Base-by-base conservation (phyloP, 92 coral and sea anemone species). In the Umimayanthus kanabou region DNA sequence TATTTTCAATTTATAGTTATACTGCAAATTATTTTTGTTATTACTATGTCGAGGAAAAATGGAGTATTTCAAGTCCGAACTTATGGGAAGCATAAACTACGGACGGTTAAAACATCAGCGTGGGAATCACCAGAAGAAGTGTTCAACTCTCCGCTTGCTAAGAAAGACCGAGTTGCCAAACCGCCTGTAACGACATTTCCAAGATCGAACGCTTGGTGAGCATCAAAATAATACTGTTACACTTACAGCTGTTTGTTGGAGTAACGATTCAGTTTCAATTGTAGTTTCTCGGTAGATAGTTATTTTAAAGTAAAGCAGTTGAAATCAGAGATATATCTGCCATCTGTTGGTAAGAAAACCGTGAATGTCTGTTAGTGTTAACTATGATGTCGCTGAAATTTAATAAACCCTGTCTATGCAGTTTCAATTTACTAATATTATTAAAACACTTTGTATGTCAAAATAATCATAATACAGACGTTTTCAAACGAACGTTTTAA, bases 11-110 rank as follows among this genome's bases (percentile, higher is more conserved):
- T 33, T 33, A 33, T 33, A 40, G 13, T 15, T n/a, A 4, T 67
- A 40, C 65, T 6, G n/a, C 23, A 13, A 9, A 29, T 73, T 73
- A 5, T 82, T 65, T 82, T 67, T 25, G n/a, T 66, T 67, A 39
- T 66, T 47, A 29, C 23, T 25, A 95, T 95, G 98, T 90, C 94
- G 28, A 92, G 86, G 81, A 93, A 90, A 70, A 58, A 79, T 40
- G 86, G 85, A 29, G 82, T 91, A 14, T 81, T 55, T 58, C 85
- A 83, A 83, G 64, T 95, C 11, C 94, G 93, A 76, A 97, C 98
- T 9, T 97, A 97, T 76, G 99, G 99, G 58, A 94, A 94, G 77
- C 94, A 91, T 70, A 95, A 88, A 89, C 88, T 90, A 67, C 89
- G 99, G 57, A 93, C 93, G 11, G 88, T 97, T 3, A 95, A 92